Evolutionary conservation across 1,140 invertebrate species (phyloP), one percentile per base, ranked within the genome.

Genomic region (Scaptomyza pallida): DNA sequence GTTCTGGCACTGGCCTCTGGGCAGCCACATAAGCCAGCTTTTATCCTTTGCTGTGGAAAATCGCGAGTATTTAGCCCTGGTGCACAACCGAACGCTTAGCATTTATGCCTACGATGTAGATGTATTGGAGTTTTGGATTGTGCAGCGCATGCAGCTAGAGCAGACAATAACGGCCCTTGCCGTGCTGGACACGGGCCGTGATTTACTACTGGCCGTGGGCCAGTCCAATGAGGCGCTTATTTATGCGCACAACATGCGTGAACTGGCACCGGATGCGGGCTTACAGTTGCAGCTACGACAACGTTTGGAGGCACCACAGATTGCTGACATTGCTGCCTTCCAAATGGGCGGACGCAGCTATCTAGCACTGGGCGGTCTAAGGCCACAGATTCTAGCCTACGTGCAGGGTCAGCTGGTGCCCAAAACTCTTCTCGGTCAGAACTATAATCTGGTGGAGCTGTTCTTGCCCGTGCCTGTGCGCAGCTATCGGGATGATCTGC

Each of bases 401-500:
- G 54, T 78, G 10, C 79, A 85, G 51, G 90, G 90, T 0, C 70
- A 75, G 15, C 71, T 91, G 4, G n/a, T 77, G 10, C 72, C 82
- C 0, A 78, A 81, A 16, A 90, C 89, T 3, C 65, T 91, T 15
- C 91, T 93, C 3, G 89, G 76, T 23, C 75, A 89, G 57, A 80
- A 89, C 13, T 91, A 91, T 37, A 91, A 83, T 10, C 19, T 91
- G 0, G 82, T 91, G 1, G 89, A 91, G 54, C 45, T 83, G n/a
- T 93, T 92, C 68, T 45, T 93, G 30, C 89, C 92, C 0, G 78
- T 93, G n/a, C 89, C 91, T 0, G 73, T 92, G 10, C 86, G 89
- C 47, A 92, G 89, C 3, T 92, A 92, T 55, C 82, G 92, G 19
- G 92, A 93, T 75, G 92, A 93, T 78, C 76, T 92, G 1, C 67